phyloP scores from a whole-genome alignment of 2,797 vertebrate species.

The Hyperoplus lanceolatus region DNA sequence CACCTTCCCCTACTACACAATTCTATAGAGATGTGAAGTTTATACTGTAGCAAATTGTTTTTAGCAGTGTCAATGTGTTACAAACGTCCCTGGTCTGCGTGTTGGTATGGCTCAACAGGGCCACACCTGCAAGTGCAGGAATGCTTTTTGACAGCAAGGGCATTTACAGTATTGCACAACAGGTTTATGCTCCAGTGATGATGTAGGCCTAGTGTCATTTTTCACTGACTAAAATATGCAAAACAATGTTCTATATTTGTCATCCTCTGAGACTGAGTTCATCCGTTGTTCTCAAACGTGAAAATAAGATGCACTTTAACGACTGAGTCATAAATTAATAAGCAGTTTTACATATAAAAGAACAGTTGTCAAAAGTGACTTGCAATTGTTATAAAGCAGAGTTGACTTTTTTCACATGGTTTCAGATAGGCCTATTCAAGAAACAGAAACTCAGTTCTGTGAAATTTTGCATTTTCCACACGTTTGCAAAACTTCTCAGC shows the following conservation, averaged over 20 bases:
- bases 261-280: background rate
- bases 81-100: too few relatives aligned
- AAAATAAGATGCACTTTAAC: background rate
- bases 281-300: background rate
- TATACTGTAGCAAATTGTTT: too few relatives aligned
- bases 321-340: background rate
- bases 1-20: too few relatives aligned
- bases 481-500: background rate
- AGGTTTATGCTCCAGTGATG: constrained; percentile 26
- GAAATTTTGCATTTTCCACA: background rate
- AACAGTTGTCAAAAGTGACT: background rate
- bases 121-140: constrained; percentile 49
- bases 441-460: too few relatives aligned
- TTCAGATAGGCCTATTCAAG: background rate
- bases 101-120: constrained; percentile 12
- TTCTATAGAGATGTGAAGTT: too few relatives aligned
- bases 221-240: constrained; percentile 23
- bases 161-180: constrained; percentile 47
- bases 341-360: background rate
- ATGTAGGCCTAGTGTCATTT: constrained; percentile 15
- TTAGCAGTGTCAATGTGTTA: too few relatives aligned
- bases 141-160: constrained; percentile 32
- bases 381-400: background rate
- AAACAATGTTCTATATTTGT: constrained; percentile 1
- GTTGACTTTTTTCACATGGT: background rate